Evolutionary conservation across 2,797 vertebrate species (phyloP).

Genomic region (Megalops cyprinoides): DNA sequence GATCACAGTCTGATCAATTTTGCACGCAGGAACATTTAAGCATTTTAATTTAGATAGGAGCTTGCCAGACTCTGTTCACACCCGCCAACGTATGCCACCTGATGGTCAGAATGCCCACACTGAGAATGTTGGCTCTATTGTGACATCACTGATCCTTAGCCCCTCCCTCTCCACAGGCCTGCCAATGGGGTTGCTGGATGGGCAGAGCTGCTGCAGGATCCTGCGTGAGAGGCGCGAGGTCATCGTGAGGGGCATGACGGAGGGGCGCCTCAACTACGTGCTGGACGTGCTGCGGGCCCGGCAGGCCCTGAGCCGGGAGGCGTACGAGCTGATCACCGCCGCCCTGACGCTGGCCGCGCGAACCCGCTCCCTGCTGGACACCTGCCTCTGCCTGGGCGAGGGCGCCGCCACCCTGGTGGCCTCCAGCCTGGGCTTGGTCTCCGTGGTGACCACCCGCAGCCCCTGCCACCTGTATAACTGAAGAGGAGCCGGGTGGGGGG

Average conservation of each 20-base stretch:
- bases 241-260: slow-evolving; percentile 68
- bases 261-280: slow-evolving; percentile 69
- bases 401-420: slow-evolving; percentile 58
- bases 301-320: slow-evolving; percentile 50
- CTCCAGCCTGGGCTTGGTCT: slow-evolving; percentile 50
- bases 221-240: slow-evolving; percentile 52
- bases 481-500: background rate
- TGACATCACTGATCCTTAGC: slow-evolving; percentile 1
- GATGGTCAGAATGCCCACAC: background rate
- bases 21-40: no score
- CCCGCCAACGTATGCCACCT: no score
- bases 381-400: slow-evolving; percentile 69
- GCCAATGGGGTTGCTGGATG: slow-evolving; percentile 30
- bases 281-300: slow-evolving; percentile 66
- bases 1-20: no score
- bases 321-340: slow-evolving; percentile 66
- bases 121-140: background rate
- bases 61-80: no score
- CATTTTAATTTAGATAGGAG: no score
- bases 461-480: slow-evolving; percentile 5
- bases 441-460: slow-evolving; percentile 11
- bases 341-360: slow-evolving; percentile 61
- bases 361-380: slow-evolving; percentile 68
- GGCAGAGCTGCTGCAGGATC: slow-evolving; percentile 47
- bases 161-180: background rate